Evolutionary conservation across 2,888 invertebrate genomes (phyloP).

Genomic region (Diploptera punctata): DNA sequence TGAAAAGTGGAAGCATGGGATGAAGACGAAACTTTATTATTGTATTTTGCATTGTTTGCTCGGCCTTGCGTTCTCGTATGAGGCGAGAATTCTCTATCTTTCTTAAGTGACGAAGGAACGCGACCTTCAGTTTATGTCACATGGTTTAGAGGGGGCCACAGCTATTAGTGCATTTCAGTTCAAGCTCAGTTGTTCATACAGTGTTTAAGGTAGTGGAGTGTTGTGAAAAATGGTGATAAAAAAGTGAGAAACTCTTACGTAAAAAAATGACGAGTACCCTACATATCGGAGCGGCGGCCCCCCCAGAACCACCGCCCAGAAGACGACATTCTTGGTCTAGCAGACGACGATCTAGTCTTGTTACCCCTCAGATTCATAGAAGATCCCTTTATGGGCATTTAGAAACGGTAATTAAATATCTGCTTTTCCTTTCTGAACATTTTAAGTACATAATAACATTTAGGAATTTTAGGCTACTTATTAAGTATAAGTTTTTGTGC

Average conservation of each 20-base stretch:
- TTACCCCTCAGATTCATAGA: slow-evolving; percentile 14
- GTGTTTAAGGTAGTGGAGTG: no score
- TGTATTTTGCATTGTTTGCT: no score
- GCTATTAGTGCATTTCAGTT: not conserved
- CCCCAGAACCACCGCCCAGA: slow-evolving; percentile 35
- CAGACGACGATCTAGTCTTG: slow-evolving; percentile 27
- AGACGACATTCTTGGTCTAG: slow-evolving; percentile 27
- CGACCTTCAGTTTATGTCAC: not conserved
- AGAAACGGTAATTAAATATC: slow-evolving; percentile 20
- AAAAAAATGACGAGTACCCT: not conserved
- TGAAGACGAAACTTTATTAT: no score
- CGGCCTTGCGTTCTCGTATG: no score
- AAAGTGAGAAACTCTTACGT: not conserved
- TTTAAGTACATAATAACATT: no score
- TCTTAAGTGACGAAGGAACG: not conserved
- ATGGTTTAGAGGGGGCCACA: not conserved
- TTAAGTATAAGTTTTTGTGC: no score
- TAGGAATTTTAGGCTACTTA: no score
- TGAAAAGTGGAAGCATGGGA: no score
- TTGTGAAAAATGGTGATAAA: no score
- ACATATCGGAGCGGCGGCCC: not conserved
- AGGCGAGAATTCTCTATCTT: no score
- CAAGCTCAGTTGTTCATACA: no score
- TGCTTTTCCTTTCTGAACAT: no score
- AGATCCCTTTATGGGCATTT: slow-evolving; percentile 19